phyloP scores from a whole-genome alignment of 1,140 invertebrate species.

The Lordiphosa collinella region DNA sequence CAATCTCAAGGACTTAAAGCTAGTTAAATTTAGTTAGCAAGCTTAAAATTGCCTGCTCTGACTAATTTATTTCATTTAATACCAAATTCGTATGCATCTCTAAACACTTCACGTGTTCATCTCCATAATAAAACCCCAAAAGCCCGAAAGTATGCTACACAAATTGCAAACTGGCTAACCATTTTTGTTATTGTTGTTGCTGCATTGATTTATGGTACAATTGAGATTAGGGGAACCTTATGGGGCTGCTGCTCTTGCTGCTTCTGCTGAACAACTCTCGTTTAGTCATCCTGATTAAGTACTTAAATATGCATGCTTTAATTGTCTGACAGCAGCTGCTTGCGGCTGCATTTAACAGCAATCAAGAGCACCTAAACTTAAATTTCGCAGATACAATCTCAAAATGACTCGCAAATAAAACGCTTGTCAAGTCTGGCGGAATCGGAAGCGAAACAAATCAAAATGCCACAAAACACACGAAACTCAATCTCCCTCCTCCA shows the following conservation, averaged over 20 bases:
- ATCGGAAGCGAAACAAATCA: conserved; percentile 70
- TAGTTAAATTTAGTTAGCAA: no score
- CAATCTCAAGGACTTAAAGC: no score
- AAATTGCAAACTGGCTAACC: conserved; percentile 11
- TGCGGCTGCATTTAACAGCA: conserved; percentile 17
- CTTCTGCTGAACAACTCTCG: conserved; percentile 8
- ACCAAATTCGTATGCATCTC: no score
- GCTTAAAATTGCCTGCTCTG: no score
- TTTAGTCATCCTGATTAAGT: conserved; percentile 42
- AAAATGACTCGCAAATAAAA: conserved; percentile 50
- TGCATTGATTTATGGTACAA: conserved; percentile 35
- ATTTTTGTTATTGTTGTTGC: conserved; percentile 27
- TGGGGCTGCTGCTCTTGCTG: conserved; percentile 17
- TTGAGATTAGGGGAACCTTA: conserved; percentile 12
- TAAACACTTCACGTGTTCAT: no score
- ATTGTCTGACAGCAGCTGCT: conserved; percentile 29
- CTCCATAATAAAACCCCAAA: background rate
- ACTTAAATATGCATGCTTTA: conserved; percentile 47
- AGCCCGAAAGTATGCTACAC: conserved; percentile 13
- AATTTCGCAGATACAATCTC: conserved; percentile 51
- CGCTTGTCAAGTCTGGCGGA: conserved; percentile 24
- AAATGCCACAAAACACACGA: conserved; percentile 49
- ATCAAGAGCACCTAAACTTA: conserved; percentile 15
- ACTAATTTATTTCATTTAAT: no score
- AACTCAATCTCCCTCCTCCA: conserved; percentile 22